phyloP scores from a whole-genome alignment of 2,113 vertebrate species.

The Sceloporus tristichus region DNA sequence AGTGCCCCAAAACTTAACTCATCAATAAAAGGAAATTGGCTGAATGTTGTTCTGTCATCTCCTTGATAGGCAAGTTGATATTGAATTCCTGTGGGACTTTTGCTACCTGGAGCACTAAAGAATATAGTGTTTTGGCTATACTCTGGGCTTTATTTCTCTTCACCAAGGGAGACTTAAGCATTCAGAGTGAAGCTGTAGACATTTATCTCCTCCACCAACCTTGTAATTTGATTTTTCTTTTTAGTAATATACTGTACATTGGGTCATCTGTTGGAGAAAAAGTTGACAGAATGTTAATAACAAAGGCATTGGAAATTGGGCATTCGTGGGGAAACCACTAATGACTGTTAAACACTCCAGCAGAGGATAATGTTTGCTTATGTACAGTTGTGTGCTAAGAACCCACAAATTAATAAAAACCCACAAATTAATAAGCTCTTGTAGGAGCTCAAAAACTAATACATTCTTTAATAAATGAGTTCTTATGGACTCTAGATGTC shows the following conservation, averaged over 20 bases:
- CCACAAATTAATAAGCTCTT: neutral
- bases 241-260: neutral
- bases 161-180: neutral
- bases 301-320: neutral
- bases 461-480: neutral
- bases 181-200: constrained; percentile 23
- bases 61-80: constrained; percentile 39
- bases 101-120: constrained; percentile 16
- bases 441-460: neutral
- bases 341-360: neutral
- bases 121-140: constrained; percentile 7
- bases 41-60: constrained; percentile 21
- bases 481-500: neutral
- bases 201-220: neutral
- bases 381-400: neutral
- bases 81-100: constrained; percentile 10
- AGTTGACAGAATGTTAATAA: neutral
- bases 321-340: neutral
- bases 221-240: constrained; percentile 5
- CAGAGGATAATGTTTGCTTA: neutral
- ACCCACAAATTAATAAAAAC: neutral
- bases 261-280: neutral
- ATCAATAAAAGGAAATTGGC: constrained; percentile 57
- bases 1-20: constrained; percentile 62
- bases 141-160: constrained; percentile 1